phyloP scores from a whole-genome alignment of 2,113 vertebrate species.

The Riparia riparia region DNA sequence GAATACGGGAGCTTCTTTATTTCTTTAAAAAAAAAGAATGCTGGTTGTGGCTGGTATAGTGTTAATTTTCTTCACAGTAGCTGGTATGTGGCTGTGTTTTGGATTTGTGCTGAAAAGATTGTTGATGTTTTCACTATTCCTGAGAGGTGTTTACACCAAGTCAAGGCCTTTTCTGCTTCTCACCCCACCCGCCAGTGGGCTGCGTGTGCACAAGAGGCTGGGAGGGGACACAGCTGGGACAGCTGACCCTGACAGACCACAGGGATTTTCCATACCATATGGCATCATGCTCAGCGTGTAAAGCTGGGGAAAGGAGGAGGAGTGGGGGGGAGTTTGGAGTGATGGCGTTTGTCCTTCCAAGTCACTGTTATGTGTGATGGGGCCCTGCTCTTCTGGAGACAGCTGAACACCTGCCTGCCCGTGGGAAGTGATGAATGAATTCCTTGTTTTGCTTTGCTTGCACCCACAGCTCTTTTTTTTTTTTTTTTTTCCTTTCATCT shows the following conservation, averaged over 20 bases:
- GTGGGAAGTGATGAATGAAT: not conserved
- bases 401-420: not conserved
- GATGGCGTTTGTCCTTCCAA: not conserved
- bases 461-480: not conserved
- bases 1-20: not conserved
- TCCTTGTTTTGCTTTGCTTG: not conserved
- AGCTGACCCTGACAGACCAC: not conserved
- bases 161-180: not conserved
- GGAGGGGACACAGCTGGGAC: not conserved
- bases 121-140: not conserved
- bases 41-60: not conserved
- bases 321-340: fast-evolving
- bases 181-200: not conserved
- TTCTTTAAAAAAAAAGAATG: not conserved
- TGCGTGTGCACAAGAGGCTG: not conserved
- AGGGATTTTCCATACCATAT: not conserved
- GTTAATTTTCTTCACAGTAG: not conserved
- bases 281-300: not conserved
- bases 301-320: not conserved
- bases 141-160: not conserved
- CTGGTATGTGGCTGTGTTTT: not conserved
- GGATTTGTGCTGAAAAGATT: not conserved
- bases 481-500: not conserved
- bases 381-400: not conserved
- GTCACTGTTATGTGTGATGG: not conserved